These are phyloP conservation scores for Mastomys natalensis DNA, from an alignment of 2,113 vertebrate genomes.

Conservation along the genomic window DNA sequence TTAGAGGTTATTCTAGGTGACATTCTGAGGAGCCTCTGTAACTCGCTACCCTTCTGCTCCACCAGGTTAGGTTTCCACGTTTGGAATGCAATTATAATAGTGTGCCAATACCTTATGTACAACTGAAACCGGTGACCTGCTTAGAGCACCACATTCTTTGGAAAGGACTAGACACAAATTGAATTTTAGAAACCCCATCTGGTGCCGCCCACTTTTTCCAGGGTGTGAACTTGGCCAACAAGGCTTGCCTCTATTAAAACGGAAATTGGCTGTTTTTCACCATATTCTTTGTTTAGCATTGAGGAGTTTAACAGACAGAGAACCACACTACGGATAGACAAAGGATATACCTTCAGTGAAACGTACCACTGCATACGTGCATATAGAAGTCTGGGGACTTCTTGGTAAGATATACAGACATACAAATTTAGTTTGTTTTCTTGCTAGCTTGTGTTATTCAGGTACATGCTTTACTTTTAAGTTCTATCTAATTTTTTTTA, in stretches of 20 bases:
- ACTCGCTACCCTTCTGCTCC: not conserved
- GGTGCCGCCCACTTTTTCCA: not conserved
- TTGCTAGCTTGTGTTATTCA: not conserved
- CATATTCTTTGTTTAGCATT: conserved; percentile 2
- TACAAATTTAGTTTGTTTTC: not conserved
- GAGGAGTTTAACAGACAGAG: conserved; percentile 6
- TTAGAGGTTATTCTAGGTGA: not conserved
- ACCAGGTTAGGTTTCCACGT: not conserved
- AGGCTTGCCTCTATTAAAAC: conserved; percentile 37
- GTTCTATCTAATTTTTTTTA: not conserved
- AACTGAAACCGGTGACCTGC: not conserved
- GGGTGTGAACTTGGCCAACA: conserved; percentile 3
- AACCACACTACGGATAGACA: not conserved
- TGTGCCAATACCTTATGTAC: not conserved
- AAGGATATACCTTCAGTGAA: not conserved
- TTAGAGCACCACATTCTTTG: not conserved
- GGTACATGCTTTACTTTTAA: not conserved
- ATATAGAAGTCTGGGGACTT: not conserved
- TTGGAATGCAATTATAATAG: not conserved
- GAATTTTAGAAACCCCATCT: not conserved
- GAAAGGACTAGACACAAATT: not conserved
- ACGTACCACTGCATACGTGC: not conserved
- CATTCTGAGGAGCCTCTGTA: not conserved
- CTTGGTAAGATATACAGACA: not conserved
- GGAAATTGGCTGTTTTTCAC: not conserved